phyloP scores from a whole-genome alignment of 2,888 invertebrate species.

The Euzetes globulus region DNA sequence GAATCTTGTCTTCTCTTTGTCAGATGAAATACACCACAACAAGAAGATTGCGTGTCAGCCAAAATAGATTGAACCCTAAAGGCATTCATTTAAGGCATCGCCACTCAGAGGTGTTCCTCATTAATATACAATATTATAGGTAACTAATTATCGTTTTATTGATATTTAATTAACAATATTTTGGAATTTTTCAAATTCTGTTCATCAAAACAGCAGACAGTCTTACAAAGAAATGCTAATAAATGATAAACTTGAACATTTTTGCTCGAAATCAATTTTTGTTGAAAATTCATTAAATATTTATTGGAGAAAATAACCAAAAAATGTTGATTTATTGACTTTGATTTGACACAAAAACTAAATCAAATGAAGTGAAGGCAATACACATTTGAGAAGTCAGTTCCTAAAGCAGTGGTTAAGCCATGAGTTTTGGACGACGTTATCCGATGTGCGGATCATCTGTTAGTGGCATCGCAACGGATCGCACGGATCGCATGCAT shows the following conservation, averaged over 20 bases:
- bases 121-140: not conserved
- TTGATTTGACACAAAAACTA: too few species aligned
- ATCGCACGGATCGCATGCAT: not conserved
- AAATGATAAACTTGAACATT: too few species aligned
- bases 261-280: too few species aligned
- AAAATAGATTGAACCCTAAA: constrained; percentile 5
- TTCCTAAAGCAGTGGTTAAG: not conserved
- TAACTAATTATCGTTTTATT: constrained; percentile 16
- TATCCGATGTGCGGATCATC: constrained; percentile 16
- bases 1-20: constrained; percentile 4
- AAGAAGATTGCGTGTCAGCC: constrained; percentile 13
- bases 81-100: not conserved
- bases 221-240: too few species aligned
- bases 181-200: not conserved
- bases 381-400: not conserved
- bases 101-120: not conserved
- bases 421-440: not conserved
- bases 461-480: not conserved
- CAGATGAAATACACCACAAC: not conserved
- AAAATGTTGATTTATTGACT: too few species aligned
- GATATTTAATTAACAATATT: not conserved
- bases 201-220: too few species aligned
- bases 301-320: too few species aligned
- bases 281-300: too few species aligned
- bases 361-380: not conserved